Evolutionary conservation across 2,888 invertebrate genomes (phyloP).

Genomic region (Hydraecia micacea): DNA sequence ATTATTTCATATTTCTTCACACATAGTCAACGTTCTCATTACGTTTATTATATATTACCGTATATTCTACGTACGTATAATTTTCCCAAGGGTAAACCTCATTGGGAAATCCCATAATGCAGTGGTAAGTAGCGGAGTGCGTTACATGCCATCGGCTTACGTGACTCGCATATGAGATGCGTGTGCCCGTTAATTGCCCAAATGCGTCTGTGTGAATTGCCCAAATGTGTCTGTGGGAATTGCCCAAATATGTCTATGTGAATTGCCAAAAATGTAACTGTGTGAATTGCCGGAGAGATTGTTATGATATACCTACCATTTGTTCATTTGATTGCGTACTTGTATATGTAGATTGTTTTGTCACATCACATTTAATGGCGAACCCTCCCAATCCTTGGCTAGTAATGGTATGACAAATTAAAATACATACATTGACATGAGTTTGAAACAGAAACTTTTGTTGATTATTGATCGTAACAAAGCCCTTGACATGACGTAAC

Average conservation of each 20-base stretch:
- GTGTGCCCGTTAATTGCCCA: constrained; percentile 71
- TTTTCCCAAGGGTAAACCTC: constrained; percentile 27
- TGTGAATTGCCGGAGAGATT: constrained; percentile 26
- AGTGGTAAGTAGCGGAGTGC: constrained; percentile 74
- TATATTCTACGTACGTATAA: constrained; percentile 26
- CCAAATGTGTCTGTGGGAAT: constrained; percentile 27
- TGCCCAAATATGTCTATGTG: constrained; percentile 9
- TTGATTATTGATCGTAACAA: no score
- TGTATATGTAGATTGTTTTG: constrained; percentile 10
- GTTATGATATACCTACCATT: constrained; percentile 20
- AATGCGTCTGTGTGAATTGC: constrained; percentile 63
- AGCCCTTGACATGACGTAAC: no score
- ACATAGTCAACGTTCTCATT: background rate
- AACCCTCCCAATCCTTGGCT: background rate
- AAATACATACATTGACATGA: background rate
- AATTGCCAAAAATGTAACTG: constrained; percentile 22
- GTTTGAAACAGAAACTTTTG: background rate
- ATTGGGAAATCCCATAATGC: constrained; percentile 72
- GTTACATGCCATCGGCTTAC: constrained; percentile 76
- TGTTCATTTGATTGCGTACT: background rate
- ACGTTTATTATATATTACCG: constrained; percentile 2
- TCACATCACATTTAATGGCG: background rate
- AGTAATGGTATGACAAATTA: background rate
- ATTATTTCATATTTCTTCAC: background rate
- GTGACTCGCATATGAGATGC: constrained; percentile 77